Conservation (phyloP, 2,113 vertebrate genomes). For the Equus quagga region DNA sequence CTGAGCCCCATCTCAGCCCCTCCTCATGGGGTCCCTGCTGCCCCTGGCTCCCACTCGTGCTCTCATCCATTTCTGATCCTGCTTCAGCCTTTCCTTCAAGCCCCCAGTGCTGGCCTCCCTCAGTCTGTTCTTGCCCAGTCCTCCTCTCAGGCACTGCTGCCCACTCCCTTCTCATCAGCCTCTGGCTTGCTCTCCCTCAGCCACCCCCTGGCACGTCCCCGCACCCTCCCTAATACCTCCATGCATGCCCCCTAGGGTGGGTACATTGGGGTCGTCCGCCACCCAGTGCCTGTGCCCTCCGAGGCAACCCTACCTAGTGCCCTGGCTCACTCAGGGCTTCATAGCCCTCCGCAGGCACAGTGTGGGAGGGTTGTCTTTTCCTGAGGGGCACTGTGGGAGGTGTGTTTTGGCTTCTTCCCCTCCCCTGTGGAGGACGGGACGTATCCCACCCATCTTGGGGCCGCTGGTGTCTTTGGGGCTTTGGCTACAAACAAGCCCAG, state of each 20-base stretch:
- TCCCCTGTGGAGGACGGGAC: neutral
- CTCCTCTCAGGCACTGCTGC: neutral
- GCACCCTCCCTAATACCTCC: neutral
- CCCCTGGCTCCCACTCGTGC: neutral
- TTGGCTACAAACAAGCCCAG: constrained; percentile 60
- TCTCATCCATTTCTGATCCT: neutral
- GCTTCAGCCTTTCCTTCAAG: neutral
- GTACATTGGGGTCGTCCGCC: neutral
- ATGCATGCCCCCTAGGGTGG: neutral
- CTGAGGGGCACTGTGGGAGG: neutral
- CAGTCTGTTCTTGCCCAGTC: neutral
- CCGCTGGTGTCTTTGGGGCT: constrained; percentile 46
- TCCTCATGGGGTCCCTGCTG: neutral
- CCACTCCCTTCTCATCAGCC: neutral
- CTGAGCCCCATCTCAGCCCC: no score
- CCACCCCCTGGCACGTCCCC: neutral
- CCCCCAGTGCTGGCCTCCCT: neutral
- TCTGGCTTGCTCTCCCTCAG: neutral
- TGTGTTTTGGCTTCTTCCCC: neutral
- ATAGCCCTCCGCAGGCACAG: neutral
- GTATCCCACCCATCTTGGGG: neutral
- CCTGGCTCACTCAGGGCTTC: neutral
- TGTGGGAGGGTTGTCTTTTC: no score
- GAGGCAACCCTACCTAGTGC: neutral
- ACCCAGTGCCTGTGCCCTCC: neutral